These are phyloP conservation scores for Camelus dromedarius DNA, from an alignment of 2,113 vertebrate species.

Conservation along the genomic window DNA sequence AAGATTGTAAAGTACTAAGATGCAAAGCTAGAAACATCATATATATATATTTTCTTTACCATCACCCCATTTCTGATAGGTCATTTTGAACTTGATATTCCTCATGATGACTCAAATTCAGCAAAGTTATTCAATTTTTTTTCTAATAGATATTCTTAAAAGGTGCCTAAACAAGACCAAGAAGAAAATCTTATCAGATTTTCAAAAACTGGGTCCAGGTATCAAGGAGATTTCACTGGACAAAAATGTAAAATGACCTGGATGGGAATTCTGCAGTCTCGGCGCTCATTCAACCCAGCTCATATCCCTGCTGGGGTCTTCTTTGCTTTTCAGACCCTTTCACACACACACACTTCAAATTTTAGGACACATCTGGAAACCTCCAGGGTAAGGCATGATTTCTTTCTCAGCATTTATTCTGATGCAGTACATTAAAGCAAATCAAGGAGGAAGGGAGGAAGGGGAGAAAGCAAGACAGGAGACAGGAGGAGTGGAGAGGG, in stretches of 20 bases:
- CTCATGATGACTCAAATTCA: not conserved
- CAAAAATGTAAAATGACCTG: not conserved
- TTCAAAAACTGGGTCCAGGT: not conserved
- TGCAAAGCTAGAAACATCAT: not conserved
- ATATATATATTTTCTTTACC: not conserved
- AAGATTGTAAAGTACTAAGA: not conserved
- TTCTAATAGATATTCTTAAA: not conserved
- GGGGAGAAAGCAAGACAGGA: rapidly evolving
- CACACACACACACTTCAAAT: not conserved
- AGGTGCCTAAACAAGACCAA: not conserved
- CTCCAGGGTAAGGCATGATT: not conserved
- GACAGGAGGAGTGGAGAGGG: rapidly evolving
- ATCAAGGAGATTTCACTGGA: not conserved
- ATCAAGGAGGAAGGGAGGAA: not conserved
- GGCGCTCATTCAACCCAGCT: not conserved
- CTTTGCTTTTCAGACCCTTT: not conserved
- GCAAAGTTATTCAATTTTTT: not conserved
- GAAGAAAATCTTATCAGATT: not conserved
- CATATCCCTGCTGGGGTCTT: not conserved
- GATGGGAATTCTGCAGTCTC: not conserved
- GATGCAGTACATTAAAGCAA: not conserved
- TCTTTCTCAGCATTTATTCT: not conserved
- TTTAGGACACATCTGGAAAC: not conserved
- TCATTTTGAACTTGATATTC: not conserved
- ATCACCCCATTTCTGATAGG: not conserved